Percentiles rank a stretch among this genome's conserved stretches.
phyloP scores from a whole-genome alignment of 2,797 vertebrate genomes.

The Sparidentex hasta region DNA sequence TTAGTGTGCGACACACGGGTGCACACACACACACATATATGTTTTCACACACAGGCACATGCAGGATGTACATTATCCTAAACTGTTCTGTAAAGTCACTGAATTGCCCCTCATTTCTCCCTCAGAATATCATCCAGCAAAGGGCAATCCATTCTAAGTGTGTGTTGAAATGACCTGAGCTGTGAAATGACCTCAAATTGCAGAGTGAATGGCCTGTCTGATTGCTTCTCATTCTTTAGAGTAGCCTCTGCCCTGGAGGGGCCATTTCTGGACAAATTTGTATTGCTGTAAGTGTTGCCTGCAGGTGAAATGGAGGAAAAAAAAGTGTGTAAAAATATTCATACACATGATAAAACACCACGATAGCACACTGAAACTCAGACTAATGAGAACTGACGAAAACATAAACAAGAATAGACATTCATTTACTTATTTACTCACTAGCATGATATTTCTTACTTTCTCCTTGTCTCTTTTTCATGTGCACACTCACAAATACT shows the following conservation, averaged over 20 bases:
- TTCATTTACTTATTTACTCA: constrained; percentile 8
- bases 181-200: constrained; percentile 62
- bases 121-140: constrained; percentile 39
- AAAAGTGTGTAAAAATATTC: constrained; percentile 7
- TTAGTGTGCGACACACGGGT: background rate
- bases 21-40: background rate
- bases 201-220: constrained; percentile 60
- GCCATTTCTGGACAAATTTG: constrained; percentile 27
- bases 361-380: background rate
- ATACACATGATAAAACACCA: background rate
- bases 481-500: background rate
- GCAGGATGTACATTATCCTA: background rate
- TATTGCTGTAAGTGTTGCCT: constrained; percentile 8
- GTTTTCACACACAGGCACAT: background rate
- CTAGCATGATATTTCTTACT: background rate
- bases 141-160: constrained; percentile 45
- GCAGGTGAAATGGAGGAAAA: constrained; percentile 5
- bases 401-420: background rate
- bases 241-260: constrained; percentile 3
- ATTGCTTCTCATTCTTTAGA: constrained; percentile 52
- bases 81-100: constrained; percentile 20
- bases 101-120: constrained; percentile 30
- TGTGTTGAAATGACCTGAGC: constrained; percentile 58
- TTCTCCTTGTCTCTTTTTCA: background rate
- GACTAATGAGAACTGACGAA: background rate